Evolutionary conservation across 2,113 vertebrate species (phyloP).

Genomic region (Leucopsar rothschildi): DNA sequence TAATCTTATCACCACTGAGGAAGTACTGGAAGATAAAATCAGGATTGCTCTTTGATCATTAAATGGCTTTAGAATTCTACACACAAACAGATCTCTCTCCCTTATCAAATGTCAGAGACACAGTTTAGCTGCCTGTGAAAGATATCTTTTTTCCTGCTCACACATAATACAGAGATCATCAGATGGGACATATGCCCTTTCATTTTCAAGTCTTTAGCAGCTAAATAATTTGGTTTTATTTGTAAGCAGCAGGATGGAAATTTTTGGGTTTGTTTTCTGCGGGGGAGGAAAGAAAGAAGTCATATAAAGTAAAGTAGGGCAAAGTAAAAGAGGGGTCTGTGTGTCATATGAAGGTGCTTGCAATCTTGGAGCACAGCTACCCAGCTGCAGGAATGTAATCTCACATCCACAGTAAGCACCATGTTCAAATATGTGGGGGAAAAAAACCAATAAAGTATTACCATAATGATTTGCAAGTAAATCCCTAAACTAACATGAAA

Average conservation of each 20-base stretch:
- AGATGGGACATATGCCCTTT: background rate
- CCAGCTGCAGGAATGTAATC: background rate
- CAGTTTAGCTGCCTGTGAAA: background rate
- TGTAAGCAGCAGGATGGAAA: background rate
- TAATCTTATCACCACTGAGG: constrained; percentile 49
- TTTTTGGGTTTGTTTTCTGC: background rate
- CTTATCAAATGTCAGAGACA: constrained; percentile 36
- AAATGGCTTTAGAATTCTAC: constrained; percentile 37
- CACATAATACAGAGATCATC: background rate
- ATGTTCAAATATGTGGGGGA: background rate
- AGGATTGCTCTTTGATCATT: constrained; percentile 46
- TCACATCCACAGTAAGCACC: background rate
- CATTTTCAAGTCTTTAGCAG: background rate
- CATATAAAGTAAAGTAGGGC: background rate
- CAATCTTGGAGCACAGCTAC: background rate
- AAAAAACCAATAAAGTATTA: background rate
- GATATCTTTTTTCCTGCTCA: background rate
- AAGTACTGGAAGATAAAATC: constrained; percentile 55
- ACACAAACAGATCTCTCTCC: background rate
- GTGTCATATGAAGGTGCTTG: background rate
- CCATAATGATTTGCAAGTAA: background rate
- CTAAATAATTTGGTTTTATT: background rate
- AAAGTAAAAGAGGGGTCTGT: background rate
- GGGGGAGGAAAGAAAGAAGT: background rate
- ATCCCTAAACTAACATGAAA: background rate